phyloP scores from a whole-genome alignment of 1,140 invertebrate species.

The Bactericera cockerelli region DNA sequence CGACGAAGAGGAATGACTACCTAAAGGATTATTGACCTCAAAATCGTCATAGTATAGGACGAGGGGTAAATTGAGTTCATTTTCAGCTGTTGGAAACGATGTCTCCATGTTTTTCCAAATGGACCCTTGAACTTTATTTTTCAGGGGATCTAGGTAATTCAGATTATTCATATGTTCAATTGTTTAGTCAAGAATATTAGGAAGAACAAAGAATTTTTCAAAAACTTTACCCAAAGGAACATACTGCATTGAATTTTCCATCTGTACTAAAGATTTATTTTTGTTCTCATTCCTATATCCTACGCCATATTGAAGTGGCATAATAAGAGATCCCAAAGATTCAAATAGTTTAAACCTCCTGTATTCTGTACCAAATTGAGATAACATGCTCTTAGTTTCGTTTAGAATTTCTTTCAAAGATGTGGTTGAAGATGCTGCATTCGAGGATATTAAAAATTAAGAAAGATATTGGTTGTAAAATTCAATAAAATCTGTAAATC shows the following conservation, averaged over 20 bases:
- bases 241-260: background rate
- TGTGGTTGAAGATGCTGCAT: too few species aligned
- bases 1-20: too few species aligned
- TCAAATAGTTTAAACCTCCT: background rate
- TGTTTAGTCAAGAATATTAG: background rate
- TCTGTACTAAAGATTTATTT: background rate
- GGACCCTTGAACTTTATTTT: background rate
- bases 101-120: background rate
- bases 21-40: constrained; percentile 25
- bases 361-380: background rate
- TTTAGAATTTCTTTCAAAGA: too few species aligned
- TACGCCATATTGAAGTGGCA: background rate
- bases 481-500: too few species aligned
- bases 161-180: background rate
- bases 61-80: constrained; percentile 19
- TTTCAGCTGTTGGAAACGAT: background rate
- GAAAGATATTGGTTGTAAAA: too few species aligned
- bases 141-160: background rate
- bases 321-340: background rate
- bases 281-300: background rate
- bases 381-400: too few species aligned
- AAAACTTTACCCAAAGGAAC: background rate
- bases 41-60: constrained; percentile 25
- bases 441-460: too few species aligned
- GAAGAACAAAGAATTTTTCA: background rate